Percentiles rank a stretch among this genome's conserved stretches.
Conservation (phyloP, 2,797 vertebrate species). For the Gobionotothen gibberifrons region DNA sequence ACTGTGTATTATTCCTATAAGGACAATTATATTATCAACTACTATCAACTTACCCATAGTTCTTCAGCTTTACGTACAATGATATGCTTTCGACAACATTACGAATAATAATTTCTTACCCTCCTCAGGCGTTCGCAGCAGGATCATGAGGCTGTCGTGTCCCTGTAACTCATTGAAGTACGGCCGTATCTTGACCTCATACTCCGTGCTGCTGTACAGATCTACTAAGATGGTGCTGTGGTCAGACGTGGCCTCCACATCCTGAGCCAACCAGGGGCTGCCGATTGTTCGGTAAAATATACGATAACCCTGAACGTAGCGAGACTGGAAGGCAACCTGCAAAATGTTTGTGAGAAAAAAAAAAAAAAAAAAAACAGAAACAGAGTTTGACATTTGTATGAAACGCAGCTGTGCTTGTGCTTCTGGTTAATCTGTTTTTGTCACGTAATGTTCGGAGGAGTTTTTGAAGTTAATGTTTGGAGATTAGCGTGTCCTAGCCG, state of each 20-base stretch:
- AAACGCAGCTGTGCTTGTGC: slow-evolving; percentile 25
- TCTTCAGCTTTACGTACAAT: background rate
- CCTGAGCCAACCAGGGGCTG: slow-evolving; percentile 87
- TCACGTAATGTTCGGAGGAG: slow-evolving; percentile 30
- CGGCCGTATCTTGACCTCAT: slow-evolving; percentile 93
- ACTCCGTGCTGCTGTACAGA: slow-evolving; percentile 86
- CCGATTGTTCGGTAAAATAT: slow-evolving; percentile 88
- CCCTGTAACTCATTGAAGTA: slow-evolving; percentile 92
- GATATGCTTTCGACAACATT: background rate
- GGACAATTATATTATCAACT: background rate
- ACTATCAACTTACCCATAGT: no score
- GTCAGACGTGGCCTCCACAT: slow-evolving; percentile 82
- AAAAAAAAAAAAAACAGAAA: slow-evolving; percentile 3
- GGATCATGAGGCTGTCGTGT: slow-evolving; percentile 87
- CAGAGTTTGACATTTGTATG: slow-evolving; percentile 25
- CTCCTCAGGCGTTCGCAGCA: slow-evolving; percentile 88
- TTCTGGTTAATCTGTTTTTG: slow-evolving; percentile 36
- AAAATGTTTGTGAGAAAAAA: slow-evolving; percentile 20
- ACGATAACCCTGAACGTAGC: slow-evolving; percentile 91
- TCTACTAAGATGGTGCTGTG: slow-evolving; percentile 84
- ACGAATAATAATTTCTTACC: slow-evolving; percentile 78
- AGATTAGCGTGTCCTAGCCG: slow-evolving; percentile 54
- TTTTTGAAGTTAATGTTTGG: slow-evolving; percentile 49
- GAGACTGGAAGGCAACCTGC: slow-evolving; percentile 88
- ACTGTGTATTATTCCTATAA: background rate